Evolutionary conservation across 2,113 vertebrate genomes (phyloP).

Genomic region (Eulacestoma nigropectus): DNA sequence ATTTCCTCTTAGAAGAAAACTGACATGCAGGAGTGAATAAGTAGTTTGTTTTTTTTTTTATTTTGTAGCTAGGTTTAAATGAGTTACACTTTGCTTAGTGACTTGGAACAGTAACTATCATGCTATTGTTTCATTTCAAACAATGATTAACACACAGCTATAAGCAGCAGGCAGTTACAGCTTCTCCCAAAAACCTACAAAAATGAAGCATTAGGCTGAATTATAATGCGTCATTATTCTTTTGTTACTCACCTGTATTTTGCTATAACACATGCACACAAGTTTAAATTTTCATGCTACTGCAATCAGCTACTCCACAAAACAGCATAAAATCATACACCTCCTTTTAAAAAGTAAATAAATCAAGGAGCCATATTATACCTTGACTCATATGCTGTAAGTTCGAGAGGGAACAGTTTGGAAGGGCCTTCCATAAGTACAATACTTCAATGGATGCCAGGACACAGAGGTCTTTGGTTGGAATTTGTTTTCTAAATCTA

Average conservation of each 20-base stretch:
- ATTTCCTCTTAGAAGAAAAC: not conserved
- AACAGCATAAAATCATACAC: not conserved
- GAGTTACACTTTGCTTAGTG: not conserved
- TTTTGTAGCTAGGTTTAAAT: not conserved
- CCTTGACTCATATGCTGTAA: conserved; percentile 98
- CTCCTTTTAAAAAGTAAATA: not conserved
- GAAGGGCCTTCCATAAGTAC: conserved; percentile 97
- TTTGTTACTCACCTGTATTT: not conserved
- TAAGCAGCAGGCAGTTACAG: not conserved
- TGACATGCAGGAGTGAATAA: not conserved
- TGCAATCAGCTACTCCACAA: not conserved
- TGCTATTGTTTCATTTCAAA: not conserved
- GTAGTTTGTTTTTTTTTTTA: not conserved
- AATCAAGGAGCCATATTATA: conserved; percentile 31
- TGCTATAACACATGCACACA: not conserved
- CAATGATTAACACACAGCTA: not conserved
- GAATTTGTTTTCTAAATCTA: conserved; percentile 83
- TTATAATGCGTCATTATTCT: not conserved
- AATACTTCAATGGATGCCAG: conserved; percentile 92
- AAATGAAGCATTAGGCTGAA: not conserved
- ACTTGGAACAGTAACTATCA: not conserved
- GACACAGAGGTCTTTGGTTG: conserved; percentile 87
- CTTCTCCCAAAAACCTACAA: not conserved
- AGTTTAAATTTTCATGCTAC: not conserved
- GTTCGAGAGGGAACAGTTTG: conserved; percentile 91